Conservation (phyloP, 2,113 vertebrate species). For the Greenwoodochromis staneri region DNA sequence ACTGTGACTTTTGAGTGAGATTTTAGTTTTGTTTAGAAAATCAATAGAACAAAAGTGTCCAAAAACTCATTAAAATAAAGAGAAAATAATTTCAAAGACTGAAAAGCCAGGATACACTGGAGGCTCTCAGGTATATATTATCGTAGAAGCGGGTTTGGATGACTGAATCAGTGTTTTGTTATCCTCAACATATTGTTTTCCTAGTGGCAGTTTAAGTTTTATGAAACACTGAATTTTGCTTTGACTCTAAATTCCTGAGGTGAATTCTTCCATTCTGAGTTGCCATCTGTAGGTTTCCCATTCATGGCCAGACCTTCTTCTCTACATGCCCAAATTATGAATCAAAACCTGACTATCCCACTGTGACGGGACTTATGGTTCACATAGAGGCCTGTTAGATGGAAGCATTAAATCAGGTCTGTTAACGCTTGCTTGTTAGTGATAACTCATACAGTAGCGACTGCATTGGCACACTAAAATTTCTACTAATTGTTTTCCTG, state of each 20-base stretch:
- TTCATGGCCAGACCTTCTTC: background rate
- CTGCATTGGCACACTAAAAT: background rate
- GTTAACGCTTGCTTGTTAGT: fast-evolving
- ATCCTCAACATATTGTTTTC: background rate
- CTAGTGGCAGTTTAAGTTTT: background rate
- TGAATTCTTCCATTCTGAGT: fast-evolving
- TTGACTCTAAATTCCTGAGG: background rate
- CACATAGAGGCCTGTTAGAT: fast-evolving
- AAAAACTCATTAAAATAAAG: background rate
- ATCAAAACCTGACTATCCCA: background rate
- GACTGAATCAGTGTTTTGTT: background rate
- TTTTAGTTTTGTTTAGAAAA: background rate
- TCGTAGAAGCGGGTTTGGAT: fast-evolving
- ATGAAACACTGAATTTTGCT: background rate
- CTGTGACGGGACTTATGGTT: fast-evolving
- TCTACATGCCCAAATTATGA: background rate
- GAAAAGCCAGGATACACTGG: fast-evolving
- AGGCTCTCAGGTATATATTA: background rate
- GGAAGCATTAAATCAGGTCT: background rate
- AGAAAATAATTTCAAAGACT: background rate
- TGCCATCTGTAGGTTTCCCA: background rate
- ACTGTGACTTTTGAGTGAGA: background rate
- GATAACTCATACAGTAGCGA: background rate
- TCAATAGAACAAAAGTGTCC: background rate
- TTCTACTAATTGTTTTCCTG: background rate